Base-by-base conservation (phyloP, 2,888 invertebrate genomes). In the Protodeltote pygarga region DNA sequence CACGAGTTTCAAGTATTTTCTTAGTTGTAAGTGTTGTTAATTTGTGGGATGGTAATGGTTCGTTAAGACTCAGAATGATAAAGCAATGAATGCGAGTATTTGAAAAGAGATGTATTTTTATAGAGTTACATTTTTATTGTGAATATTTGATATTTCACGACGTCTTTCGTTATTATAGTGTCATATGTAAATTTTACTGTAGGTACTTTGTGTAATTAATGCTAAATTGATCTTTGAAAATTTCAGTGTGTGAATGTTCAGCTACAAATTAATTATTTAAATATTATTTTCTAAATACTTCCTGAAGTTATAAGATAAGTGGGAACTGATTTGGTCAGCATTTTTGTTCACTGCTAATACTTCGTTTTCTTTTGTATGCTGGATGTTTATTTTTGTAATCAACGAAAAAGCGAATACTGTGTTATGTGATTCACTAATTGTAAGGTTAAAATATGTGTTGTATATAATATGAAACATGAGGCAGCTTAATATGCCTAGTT, bases 41-140 rank as follows among this genome's bases (percentile, higher is more conserved):
- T 60, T 68, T 64, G 33, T 33, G 58, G 61, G 47, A 48, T 28
- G 57, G 27, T 38, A 65, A 23, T 54, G 42, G 47, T 51, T 48
- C 52, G 49, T 24, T 45, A 58, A 51, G 32, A 51, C 17, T 25
- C 62, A 55, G 65, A 63, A 65, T 58, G 62, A 39, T 21, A 32
- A 54, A 59, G 48, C 40, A 65, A 62, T 50, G 53, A 19, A 47
- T 39, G 53, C 31, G 44, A 47, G 55, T 60, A 48, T 58, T 47
- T 60, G 65, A 65, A 65, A 65, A 77, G 54, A 77, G 44, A 69
- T 52, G 75, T 81, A 81, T 81, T 80, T 81, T 79, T 78, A 78
- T 80, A 81, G 62, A 73, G 61, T 69, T 67, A 64, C 52, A 55
- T 61, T 58, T 55, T 72, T 66, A 65, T 64, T 53, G 66, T 68